Percentiles rank a stretch among this genome's conserved stretches.
These are phyloP conservation scores for Cataglyphis hispanica DNA, from an alignment of 1,140 invertebrate species.

Conservation along the genomic window DNA sequence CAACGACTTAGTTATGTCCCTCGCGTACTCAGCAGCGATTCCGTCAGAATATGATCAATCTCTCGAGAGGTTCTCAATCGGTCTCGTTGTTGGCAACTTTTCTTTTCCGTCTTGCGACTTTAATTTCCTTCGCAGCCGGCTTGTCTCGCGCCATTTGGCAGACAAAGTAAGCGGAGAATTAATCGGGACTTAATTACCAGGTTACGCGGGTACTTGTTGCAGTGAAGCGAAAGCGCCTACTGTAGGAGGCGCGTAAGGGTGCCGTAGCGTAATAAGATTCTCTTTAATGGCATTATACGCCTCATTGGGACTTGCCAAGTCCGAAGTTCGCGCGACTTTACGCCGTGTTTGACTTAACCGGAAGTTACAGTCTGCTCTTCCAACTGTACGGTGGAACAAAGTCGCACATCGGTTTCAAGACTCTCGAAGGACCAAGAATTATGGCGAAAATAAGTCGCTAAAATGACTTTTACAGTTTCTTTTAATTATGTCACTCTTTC, in stretches of 20 bases:
- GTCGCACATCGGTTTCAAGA: constrained; percentile 64
- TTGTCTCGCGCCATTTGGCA: constrained; percentile 77
- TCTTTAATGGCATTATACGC: constrained; percentile 86
- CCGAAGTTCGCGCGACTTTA: constrained; percentile 83
- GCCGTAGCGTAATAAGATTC: constrained; percentile 84
- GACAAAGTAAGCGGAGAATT: constrained; percentile 82
- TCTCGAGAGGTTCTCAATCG: constrained; percentile 36
- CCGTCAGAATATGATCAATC: constrained; percentile 47
- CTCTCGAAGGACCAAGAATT: constrained; percentile 63
- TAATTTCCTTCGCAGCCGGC: constrained; percentile 72
- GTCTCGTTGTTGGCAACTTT: constrained; percentile 9
- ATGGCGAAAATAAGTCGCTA: constrained; percentile 52
- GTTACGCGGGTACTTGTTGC: constrained; percentile 83
- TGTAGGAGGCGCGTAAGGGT: constrained; percentile 79
- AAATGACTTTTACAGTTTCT: constrained; percentile 9
- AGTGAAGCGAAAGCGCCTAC: constrained; percentile 76
- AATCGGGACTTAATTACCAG: constrained; percentile 83
- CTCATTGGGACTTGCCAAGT: constrained; percentile 86
- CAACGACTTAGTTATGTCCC: constrained; percentile 13
- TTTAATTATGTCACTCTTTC: not conserved
- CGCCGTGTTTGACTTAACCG: constrained; percentile 85
- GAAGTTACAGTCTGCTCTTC: constrained; percentile 79
- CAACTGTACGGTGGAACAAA: constrained; percentile 72
- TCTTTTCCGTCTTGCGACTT: constrained; percentile 53
- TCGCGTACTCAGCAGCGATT: constrained; percentile 28